Percentiles rank a stretch among this genome's conserved stretches.
phyloP scores from a whole-genome alignment of 2,113 vertebrate genomes.

The Sceloporus tristichus region DNA sequence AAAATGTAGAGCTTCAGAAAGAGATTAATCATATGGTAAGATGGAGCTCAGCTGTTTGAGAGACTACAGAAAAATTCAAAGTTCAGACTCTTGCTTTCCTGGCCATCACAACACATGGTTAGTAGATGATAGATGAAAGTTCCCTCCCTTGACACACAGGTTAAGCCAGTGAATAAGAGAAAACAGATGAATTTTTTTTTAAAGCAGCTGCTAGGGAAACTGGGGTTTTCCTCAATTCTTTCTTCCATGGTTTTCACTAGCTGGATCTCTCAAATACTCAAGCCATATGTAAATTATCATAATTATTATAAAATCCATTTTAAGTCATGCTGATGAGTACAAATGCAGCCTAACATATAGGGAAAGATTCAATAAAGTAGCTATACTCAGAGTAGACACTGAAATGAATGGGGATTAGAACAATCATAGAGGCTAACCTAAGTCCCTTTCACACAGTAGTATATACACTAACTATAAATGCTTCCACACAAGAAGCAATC shows the following conservation, averaged over 20 bases:
- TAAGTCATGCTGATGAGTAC: neutral
- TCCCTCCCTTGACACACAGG: neutral
- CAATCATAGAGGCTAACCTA: too few relatives aligned
- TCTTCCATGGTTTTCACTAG: neutral
- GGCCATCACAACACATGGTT: neutral
- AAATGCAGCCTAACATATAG: neutral
- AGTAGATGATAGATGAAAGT: constrained; percentile 22
- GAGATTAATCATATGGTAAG: neutral
- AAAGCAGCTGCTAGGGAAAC: neutral
- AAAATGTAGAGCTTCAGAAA: neutral
- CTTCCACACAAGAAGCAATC: too few relatives aligned
- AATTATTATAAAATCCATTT: neutral
- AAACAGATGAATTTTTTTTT: constrained; percentile 28
- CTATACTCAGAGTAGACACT: neutral
- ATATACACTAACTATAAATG: too few relatives aligned
- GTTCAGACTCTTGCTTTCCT: neutral
- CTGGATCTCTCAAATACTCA: neutral
- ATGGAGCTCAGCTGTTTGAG: neutral
- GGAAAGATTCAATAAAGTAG: neutral
- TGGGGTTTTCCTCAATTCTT: neutral
- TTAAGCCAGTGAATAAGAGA: constrained; percentile 31
- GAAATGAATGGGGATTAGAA: neutral
- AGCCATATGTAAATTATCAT: constrained; percentile 3
- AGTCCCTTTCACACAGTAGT: too few relatives aligned
- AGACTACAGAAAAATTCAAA: neutral